phyloP scores from a whole-genome alignment of 2,797 vertebrate genomes.

The Cirrhinus molitorella region DNA sequence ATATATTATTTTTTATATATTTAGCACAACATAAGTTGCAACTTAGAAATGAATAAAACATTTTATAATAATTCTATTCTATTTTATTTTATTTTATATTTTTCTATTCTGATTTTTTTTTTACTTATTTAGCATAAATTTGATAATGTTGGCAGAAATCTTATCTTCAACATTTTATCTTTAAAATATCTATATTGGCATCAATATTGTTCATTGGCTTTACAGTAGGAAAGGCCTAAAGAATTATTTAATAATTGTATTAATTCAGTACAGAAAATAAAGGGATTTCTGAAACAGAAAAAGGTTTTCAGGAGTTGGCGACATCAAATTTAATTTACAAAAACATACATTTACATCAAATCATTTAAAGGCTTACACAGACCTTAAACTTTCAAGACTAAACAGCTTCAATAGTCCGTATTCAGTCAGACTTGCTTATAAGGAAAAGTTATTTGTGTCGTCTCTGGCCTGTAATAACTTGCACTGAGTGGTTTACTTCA shows the following conservation, averaged over 20 bases:
- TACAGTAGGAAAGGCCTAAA: background rate
- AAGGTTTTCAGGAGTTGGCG: background rate
- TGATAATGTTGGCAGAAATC: background rate
- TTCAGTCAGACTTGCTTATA: background rate
- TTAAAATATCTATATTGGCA: background rate
- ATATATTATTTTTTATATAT: too few species aligned
- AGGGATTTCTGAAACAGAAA: background rate
- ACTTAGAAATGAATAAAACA: too few species aligned
- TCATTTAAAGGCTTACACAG: background rate
- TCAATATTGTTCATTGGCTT: background rate
- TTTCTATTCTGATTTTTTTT: too few species aligned
- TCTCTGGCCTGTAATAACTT: slow-evolving; percentile 14
- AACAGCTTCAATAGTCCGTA: background rate
- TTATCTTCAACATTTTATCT: background rate
- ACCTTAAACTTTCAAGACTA: background rate
- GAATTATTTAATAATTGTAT: background rate
- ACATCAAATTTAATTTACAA: background rate
- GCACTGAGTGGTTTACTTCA: background rate
- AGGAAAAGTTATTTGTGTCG: background rate
- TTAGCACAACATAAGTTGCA: too few species aligned
- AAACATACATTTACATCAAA: background rate
- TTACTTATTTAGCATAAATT: background rate
- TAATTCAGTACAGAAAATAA: background rate
- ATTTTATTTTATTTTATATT: too few species aligned
- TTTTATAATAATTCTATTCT: too few species aligned